Evolutionary conservation across 2,797 vertebrate species (phyloP).

Genomic region (Sebastes umbrosus): DNA sequence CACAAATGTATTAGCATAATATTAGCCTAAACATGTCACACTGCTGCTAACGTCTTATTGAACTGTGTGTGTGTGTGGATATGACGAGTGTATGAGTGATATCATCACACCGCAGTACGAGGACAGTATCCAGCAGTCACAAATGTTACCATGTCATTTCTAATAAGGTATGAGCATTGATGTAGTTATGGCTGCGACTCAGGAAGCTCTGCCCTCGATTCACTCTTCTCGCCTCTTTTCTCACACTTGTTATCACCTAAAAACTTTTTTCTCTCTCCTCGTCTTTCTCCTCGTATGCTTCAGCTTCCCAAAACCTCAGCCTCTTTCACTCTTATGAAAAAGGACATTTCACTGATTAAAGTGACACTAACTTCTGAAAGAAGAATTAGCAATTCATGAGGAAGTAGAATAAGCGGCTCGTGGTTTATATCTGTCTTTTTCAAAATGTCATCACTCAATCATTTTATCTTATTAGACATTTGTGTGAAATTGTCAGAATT

Average conservation of each 20-base stretch:
- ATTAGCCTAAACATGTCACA: conserved; percentile 53
- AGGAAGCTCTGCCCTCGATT: neutral
- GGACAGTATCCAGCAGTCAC: conserved; percentile 11
- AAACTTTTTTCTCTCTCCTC: neutral
- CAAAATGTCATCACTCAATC: no score
- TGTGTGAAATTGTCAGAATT: no score
- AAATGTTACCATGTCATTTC: neutral
- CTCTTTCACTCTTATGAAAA: neutral
- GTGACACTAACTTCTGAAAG: neutral
- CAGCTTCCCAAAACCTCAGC: neutral
- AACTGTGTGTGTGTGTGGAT: conserved; percentile 8
- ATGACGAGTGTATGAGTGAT: neutral
- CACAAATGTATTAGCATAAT: conserved; percentile 61
- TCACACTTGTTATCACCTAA: neutral
- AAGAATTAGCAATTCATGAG: neutral
- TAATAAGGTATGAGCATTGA: neutral
- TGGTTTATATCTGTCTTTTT: no score
- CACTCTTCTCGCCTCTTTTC: neutral
- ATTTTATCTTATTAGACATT: no score
- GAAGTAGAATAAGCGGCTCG: no score
- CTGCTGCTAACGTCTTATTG: conserved; percentile 16
- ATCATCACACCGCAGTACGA: neutral
- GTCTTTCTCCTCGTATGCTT: neutral
- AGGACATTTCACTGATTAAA: neutral
- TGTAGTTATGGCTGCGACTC: conserved; percentile 1